Base-by-base conservation (phyloP, 2,888 invertebrate species). In the Serrognathus titanus region DNA sequence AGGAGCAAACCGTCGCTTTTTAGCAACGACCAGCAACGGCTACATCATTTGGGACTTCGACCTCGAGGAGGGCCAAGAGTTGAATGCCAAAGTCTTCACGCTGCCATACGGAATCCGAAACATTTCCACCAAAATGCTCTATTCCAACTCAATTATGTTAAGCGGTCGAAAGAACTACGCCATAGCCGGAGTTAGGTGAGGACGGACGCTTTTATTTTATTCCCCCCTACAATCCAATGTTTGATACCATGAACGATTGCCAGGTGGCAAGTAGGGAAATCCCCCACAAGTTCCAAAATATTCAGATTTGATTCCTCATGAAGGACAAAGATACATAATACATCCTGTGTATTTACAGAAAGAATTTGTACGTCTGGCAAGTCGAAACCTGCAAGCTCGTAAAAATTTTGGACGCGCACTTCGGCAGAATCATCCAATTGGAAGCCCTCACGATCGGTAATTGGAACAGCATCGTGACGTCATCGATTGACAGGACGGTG, bases 401-500 rank as follows among this genome's bases (percentile, higher is more conserved):
- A 31, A 97, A 97, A 78, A 85, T 94, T 2, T 79, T 98, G 13
- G 97, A 98, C 72, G 98, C 97, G 0, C 98, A 98, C 77, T 98
- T 97, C 68, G 97, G 96, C 0, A 82, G 98, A 58, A 97, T 98
- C 9, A 94, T 98, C 55, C 93, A 95, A 66, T 78, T 98, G 56
- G 91, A 91, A 65, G 88, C 95, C 0, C 79, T 97, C 39, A 92
- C 91, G 0, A 86, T 93, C 11, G 92, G 92, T 0, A 86, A 89
- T 62, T 94, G 94, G 94, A 94, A 94, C 75, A 92, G 92, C 74
- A 88, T 97, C 4, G 94, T 98, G 48, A 97, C 98, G 0, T 96
- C 97, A 0, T 97, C 97, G 0, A 96, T 98, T 48, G 98, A 99
- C 77, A 85, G 97, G 58, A 95, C 96, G 0, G 97, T 98, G 6